Evolutionary conservation across 2,888 invertebrate species (phyloP), one percentile per base, ranked within the genome.

Genomic region (Lepas anatifera): DNA sequence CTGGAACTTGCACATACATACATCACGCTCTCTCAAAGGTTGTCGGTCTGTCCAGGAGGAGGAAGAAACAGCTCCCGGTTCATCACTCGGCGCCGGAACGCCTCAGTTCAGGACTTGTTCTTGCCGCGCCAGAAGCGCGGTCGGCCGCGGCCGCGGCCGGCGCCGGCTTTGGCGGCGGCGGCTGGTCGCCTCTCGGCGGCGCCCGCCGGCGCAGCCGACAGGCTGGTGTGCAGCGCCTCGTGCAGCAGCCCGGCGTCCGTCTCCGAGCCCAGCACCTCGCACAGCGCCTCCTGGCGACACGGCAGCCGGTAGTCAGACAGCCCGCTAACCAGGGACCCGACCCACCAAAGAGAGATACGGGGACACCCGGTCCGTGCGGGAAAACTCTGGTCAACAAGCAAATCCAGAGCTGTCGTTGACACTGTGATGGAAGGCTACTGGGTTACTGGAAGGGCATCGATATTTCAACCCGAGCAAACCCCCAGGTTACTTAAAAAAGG

Each of bases 181-280:
- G 32, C 32, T 32, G 58, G 32, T 32, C 58, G 58, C 32, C 16
- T 58, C 32, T 29, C 16, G 7, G 48, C 1, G 32, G 18, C 58
- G 32, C 6, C 13, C 16, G 58, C 13, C 2, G 58, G 7, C 8
- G 58, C 13, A 1, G 32, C 58, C 18, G 58, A 6, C 32, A 58
- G 58, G 16, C 22, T 58, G 11, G 35, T 3, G 63, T 81, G 80
- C 43, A 82, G 75, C 72, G 80, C 79, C 39, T 76, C 73, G 73
- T 78, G 78, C 16, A 82, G 75, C 32, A 74, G 73, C 71, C 79
- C 76, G 11, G 80, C 81, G 73, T 77, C 75, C n/a, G 73, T 72
- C 46, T 77, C 75, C 75, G 78, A 93, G 74, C 87, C 90, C 70
- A 95, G 78, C 66, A 94, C 81, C 73, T 85, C 83, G 58, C 82